Base-by-base conservation (phyloP, 2,113 vertebrate genomes). In the Chionomys nivalis region DNA sequence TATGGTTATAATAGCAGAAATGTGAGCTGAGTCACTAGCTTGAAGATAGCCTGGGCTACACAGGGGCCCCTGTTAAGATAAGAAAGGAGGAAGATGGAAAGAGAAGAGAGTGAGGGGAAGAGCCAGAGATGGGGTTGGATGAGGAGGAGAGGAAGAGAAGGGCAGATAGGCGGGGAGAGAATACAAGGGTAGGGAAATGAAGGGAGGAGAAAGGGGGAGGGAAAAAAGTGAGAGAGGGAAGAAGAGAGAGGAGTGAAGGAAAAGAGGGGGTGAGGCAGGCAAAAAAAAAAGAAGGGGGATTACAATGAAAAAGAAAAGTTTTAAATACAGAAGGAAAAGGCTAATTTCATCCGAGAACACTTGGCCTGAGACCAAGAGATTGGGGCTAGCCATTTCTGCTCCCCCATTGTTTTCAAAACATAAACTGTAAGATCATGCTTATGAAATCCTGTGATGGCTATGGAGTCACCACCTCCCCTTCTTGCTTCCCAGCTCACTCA, bases 1-100 rank as follows among this genome's bases (percentile, higher is more conserved):
- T 95, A 90, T 96, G 68, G 58, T 96, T 97, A 97, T 90, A 98
- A 95, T 94, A 97, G 90, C 78, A 97, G 77, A 76, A 97, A 39
- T 9, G 4, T 11, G 36, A 39, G 49, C 47, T 28, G 14, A 8
- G 21, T 33, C 19, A 14, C 17, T 13, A 6, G 19, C 55, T 65
- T 44, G 39, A n/a, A 58, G 73, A 23, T 31, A 77, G 31, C 21
- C 31, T 77, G 55, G 31, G 73, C 73, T 77, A n/a, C 7, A 77
- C 2, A 36, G 6, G 12, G 16, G 4, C 28, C 70, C 47, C 36
- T 73, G 47, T 17, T n/a, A 63, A 55, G 13, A 7, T 36, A 89
- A 68, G 26, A 17, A 58, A 39, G 49, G n/a, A 73, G 24, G 2
- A 21, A 70, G 44, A 14, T 13, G 8, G 23, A 23, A n/a, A 26